Evolutionary conservation across 2,797 vertebrate genomes (phyloP).

Genomic region (Acrocephalus scirpaceus): DNA sequence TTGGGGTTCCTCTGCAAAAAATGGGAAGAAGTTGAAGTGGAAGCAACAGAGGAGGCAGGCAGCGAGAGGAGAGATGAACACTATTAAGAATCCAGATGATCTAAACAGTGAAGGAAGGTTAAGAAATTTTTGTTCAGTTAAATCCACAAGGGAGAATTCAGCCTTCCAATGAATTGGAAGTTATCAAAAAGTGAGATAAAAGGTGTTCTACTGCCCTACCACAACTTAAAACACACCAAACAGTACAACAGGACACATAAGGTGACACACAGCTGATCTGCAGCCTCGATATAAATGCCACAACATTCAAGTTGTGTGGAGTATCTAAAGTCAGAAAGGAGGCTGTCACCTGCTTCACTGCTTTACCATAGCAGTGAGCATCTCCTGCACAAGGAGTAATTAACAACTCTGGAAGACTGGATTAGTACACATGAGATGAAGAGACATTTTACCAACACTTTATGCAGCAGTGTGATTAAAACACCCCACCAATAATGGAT

Average conservation of each 20-base stretch:
- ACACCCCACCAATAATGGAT: not conserved
- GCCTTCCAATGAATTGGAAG: accelerated
- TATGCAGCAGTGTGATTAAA: not conserved
- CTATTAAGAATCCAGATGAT: not conserved
- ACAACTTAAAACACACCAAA: not conserved
- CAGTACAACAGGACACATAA: not conserved
- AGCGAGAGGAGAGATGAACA: not conserved
- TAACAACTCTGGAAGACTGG: not conserved
- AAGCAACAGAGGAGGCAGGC: not conserved
- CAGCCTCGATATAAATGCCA: not conserved
- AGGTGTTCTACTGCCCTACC: not conserved
- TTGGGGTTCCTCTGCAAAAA: not conserved
- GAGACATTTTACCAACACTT: not conserved
- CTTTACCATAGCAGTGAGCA: accelerated
- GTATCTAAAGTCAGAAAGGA: not conserved
- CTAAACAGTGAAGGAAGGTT: not conserved
- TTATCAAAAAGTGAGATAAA: not conserved
- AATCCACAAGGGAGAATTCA: not conserved
- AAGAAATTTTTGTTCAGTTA: not conserved
- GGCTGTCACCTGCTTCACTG: not conserved
- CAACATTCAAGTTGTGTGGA: not conserved
- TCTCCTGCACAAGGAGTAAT: not conserved
- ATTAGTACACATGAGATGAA: not conserved
- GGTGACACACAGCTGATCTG: not conserved
- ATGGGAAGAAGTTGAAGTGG: not conserved